These are phyloP conservation scores for Amazona vittata DNA, from an alignment of 2,113 vertebrate species.

Conservation along the genomic window DNA sequence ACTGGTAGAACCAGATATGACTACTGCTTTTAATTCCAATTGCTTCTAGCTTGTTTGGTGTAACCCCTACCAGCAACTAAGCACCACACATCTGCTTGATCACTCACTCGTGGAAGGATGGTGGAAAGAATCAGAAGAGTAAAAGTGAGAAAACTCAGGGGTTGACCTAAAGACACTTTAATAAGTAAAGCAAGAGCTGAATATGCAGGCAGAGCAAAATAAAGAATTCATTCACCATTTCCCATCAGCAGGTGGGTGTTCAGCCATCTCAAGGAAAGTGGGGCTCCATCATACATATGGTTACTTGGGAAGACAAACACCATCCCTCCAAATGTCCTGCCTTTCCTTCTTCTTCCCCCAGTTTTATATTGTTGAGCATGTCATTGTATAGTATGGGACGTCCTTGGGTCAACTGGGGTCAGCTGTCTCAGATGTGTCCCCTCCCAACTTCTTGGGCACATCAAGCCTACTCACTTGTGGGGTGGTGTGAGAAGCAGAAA, in stretches of 20 bases:
- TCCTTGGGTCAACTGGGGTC: neutral
- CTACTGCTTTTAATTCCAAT: neutral
- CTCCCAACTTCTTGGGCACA: neutral
- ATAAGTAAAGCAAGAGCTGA: neutral
- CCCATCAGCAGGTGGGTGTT: neutral
- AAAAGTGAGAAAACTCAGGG: neutral
- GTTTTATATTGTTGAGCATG: neutral
- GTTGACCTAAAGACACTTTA: neutral
- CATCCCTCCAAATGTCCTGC: neutral
- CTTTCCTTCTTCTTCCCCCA: neutral
- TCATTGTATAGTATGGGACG: neutral
- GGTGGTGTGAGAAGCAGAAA: neutral
- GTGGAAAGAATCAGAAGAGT: neutral
- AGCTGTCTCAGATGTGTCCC: neutral
- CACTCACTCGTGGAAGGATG: neutral
- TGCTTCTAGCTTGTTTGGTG: neutral
- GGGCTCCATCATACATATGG: neutral
- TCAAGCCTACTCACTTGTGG: neutral
- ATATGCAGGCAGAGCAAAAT: neutral
- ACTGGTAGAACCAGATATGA: neutral
- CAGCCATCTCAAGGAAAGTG: neutral
- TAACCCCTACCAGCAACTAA: neutral
- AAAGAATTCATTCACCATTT: neutral
- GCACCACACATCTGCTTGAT: neutral
- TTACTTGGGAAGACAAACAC: neutral